Base-by-base conservation (phyloP, 2,797 vertebrate genomes). In the Tenualosa thibaudeaui region DNA sequence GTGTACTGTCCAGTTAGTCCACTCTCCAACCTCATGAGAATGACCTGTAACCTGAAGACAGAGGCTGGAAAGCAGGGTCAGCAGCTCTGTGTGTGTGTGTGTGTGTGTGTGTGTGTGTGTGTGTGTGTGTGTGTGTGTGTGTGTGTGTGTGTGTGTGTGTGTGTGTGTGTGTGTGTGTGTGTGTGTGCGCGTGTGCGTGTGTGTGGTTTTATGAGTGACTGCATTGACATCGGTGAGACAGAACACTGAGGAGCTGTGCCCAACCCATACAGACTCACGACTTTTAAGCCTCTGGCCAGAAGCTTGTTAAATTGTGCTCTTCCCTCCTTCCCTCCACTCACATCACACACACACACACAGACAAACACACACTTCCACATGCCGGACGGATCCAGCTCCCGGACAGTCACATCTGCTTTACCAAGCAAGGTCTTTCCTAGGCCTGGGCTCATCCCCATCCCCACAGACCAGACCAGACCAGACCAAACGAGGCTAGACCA, bases 251-350 rank as follows among this genome's bases (percentile, higher is more conserved):
- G 24, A 31, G 10, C 65, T 37, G 26, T 37, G 62, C 26, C 65
- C 7, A 37, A 37, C 65, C 10, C 26, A 71, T 7, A 71, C n/a
- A 31, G 65, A 7, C 65, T 10, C 13, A 24, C 65, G 8, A 26
- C 31, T 71, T 83, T 87, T 93, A 89, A 86, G 89, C 89, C 90
- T 15, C 10, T 81, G 89, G 89, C 87, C 84, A 85, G 85, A 86
- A 88, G 89, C 92, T 90, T 90, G 92, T 93, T 93, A 91, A 93
- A 93, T 88, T 93, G 88, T 91, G 90, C 87, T 88, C 89, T 89
- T 89, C 83, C 50, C 50, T 50, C 49, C 8, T 8, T 49, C 83
- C 65, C 84, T 56, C 7, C 24, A 65, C 62, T 26, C 62, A 65
- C 62, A 65, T 10, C 26, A 71, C 26, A 37, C 65, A 26, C 65